Evolutionary conservation across 1,140 invertebrate species (phyloP).

Genomic region (Monochamus saltuarius): DNA sequence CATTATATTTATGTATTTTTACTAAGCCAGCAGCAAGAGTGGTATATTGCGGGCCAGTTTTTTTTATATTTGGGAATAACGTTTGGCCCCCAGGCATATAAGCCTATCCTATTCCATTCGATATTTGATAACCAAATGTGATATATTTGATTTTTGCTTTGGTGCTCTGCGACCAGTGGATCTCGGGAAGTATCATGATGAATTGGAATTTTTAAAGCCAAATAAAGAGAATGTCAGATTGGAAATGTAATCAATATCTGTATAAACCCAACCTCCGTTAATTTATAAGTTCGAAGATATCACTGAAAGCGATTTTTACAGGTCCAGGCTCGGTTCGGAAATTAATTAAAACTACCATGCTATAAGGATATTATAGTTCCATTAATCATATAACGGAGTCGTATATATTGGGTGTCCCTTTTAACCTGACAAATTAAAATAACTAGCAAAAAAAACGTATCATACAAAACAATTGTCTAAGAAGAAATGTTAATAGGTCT

Average conservation of each 20-base stretch:
- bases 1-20: slow-evolving; percentile 51
- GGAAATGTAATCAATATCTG: slow-evolving; percentile 30
- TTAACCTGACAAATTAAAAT: too few relatives aligned
- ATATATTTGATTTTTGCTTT: slow-evolving; percentile 42
- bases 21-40: slow-evolving; percentile 38
- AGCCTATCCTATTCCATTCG: slow-evolving; percentile 22
- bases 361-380: too few relatives aligned
- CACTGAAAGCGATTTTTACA: slow-evolving; percentile 23
- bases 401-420: too few relatives aligned
- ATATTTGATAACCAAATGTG: slow-evolving; percentile 44
- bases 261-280: slow-evolving; percentile 18
- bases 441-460: too few relatives aligned
- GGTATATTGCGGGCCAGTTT: slow-evolving; percentile 21
- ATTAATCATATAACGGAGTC: too few relatives aligned
- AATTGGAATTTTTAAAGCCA: slow-evolving; percentile 31
- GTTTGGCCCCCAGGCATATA: slow-evolving; percentile 27
- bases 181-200: slow-evolving; percentile 29
- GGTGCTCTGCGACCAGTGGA: slow-evolving; percentile 23
- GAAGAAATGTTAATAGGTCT: too few relatives aligned
- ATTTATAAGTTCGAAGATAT: slow-evolving; percentile 28
- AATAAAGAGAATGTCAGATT: slow-evolving; percentile 31
- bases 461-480: too few relatives aligned
- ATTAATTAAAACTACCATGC: slow-evolving; percentile 15
- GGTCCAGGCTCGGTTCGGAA: slow-evolving; percentile 16
- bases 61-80: slow-evolving; percentile 37